Percentiles rank a stretch among this genome's conserved stretches.
These are phyloP conservation scores for Spilarctia lutea DNA, from an alignment of 2,888 invertebrate genomes.

Conservation along the genomic window DNA sequence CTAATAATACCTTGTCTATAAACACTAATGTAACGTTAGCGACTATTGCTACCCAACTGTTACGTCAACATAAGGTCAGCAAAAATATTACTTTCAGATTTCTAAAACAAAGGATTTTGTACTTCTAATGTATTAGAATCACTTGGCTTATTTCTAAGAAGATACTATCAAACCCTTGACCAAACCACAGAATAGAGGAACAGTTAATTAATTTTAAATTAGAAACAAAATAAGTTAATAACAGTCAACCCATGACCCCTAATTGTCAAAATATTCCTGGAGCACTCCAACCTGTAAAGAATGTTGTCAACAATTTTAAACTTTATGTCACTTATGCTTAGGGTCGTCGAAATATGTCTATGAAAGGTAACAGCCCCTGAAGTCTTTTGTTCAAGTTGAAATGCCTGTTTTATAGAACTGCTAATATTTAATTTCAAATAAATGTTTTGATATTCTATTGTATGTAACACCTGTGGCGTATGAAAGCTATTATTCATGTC, in stretches of 20 bases:
- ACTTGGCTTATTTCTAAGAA: not conserved
- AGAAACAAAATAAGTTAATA: not conserved
- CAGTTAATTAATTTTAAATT: not conserved
- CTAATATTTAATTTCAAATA: conserved; percentile 1
- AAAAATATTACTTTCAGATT: not conserved
- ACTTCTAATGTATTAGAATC: not conserved
- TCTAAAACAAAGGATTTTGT: not conserved
- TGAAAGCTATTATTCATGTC: not conserved
- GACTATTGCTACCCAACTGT: too few species aligned
- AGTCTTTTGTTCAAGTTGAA: conserved; percentile 40
- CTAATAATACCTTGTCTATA: too few species aligned
- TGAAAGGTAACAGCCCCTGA: conserved; percentile 16
- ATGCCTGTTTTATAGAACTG: conserved; percentile 21
- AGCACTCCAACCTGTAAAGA: not conserved
- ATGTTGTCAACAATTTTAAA: conserved; percentile 1
- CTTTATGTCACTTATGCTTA: not conserved
- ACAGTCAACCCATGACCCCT: not conserved
- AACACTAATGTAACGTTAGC: too few species aligned
- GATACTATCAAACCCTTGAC: not conserved
- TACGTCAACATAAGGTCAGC: too few species aligned
- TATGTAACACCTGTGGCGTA: not conserved
- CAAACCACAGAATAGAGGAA: not conserved
- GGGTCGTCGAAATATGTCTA: conserved; percentile 11
- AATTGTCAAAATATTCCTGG: not conserved
- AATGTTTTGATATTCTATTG: not conserved